Conservation (phyloP, 2,888 invertebrate genomes). For the Noctua pronuba region DNA sequence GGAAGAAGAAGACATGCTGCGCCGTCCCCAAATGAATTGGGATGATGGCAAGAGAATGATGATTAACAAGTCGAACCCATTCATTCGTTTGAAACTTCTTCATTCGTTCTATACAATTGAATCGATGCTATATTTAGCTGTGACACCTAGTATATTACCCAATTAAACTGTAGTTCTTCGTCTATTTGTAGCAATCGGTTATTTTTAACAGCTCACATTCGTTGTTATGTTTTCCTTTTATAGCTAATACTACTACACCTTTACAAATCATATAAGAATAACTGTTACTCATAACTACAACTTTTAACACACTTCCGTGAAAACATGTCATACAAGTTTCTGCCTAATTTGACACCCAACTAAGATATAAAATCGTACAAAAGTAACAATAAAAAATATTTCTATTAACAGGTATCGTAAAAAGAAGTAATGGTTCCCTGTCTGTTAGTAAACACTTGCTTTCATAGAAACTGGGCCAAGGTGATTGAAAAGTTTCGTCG, state of each 20-base stretch:
- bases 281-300: conserved; percentile 21
- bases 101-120: neutral
- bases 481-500: conserved; percentile 52
- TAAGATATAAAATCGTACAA: conserved; percentile 29
- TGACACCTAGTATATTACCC: neutral
- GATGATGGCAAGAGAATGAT: too few species aligned
- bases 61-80: neutral
- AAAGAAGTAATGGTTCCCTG: conserved; percentile 29
- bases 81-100: neutral
- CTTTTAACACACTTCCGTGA: conserved; percentile 43
- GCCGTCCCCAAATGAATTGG: too few species aligned
- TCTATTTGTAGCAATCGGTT: neutral
- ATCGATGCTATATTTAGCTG: neutral
- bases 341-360: conserved; percentile 40
- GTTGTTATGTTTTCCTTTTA: neutral
- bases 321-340: conserved; percentile 39
- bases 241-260: conserved; percentile 1
- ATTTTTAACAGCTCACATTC: neutral
- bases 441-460: conserved; percentile 50
- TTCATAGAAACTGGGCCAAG: conserved; percentile 50
- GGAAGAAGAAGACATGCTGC: too few species aligned
- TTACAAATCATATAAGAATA: conserved; percentile 10
- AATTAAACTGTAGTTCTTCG: neutral
- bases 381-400: conserved; percentile 19
- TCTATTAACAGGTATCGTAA: conserved; percentile 33